Evolutionary conservation across 2,113 vertebrate genomes (phyloP), one percentile per base, ranked within the genome.

Genomic region (Pachyramphus minor): DNA sequence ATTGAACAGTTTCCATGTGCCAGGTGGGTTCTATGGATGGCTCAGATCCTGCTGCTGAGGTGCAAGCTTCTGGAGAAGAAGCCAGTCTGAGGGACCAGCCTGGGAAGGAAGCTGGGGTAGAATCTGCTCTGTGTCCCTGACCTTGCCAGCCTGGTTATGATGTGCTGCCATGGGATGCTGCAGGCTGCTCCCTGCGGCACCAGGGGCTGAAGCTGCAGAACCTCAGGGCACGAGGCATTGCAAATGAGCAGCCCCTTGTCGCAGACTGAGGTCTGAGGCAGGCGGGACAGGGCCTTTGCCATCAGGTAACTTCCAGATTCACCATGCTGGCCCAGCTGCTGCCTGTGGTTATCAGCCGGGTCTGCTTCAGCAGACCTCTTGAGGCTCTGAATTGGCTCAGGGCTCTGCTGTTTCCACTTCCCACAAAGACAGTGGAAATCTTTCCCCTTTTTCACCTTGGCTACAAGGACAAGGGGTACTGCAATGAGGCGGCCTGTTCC

Each of bases 71-170:
- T 83, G 0, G 2, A 39, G 66, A 28, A 78, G 73, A 3, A 35
- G 67, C 35, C 44, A 79, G 8, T 42, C 41, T 37, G 64, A 74
- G 52, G 50, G 19, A 37, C 28, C 28, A 73, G 55, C 27, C 28
- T 31, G 49, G 55, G 75, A 47, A n/a, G 31, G 52, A 58, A 69
- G 30, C 24, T 59, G 79, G 5, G 30, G 42, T 14, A 66, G 60
- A 42, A 35, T 10, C 35, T 59, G 11, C 41, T 39, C 35, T 1
- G 0, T 1, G 1, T 45, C 14, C 2, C 81, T 45, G 55, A 4
- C 63, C 42, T 41, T 39, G 52, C 30, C 64, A 58, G n/a, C 52
- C 30, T 59, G 60, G 25, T 14, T 28, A 0, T 11, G 59, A 4
- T n/a, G n/a, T 19, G 45, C 30, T 85, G 53, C 35, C 0, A 1